A percentile compares a stretch with the other conserved stretches of the same genome.
Evolutionary conservation across 2,797 vertebrate species (phyloP).

Genomic region (Cottoperca gobio): DNA sequence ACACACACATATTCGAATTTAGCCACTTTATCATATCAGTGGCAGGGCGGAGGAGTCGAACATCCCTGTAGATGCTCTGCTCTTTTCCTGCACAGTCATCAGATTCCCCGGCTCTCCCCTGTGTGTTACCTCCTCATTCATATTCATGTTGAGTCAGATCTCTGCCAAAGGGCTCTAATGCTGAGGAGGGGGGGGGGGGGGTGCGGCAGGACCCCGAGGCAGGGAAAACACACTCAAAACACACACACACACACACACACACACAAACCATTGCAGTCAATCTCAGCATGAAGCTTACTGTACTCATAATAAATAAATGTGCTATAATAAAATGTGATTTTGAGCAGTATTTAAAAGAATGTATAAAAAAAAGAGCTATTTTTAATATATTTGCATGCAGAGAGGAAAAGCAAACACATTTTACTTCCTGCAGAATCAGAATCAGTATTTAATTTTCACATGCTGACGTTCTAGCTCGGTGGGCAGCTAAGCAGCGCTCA

Average conservation of each 20-base stretch:
- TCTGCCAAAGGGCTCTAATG: slow-evolving; percentile 63
- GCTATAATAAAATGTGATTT: too few species aligned
- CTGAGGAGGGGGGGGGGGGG: not conserved
- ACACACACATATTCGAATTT: slow-evolving; percentile 65
- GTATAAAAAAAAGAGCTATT: accelerated
- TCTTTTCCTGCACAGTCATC: slow-evolving; percentile 83
- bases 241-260: slow-evolving; percentile 27
- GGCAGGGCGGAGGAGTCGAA: slow-evolving; percentile 74
- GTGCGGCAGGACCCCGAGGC: slow-evolving; percentile 40
- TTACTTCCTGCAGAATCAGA: not conserved
- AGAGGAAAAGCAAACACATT: not conserved
- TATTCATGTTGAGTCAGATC: slow-evolving; percentile 76
- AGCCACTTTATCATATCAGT: slow-evolving; percentile 78
- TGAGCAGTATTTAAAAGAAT: not conserved
- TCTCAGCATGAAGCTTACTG: not conserved
- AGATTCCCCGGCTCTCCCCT: slow-evolving; percentile 70
- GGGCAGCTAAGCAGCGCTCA: slow-evolving; percentile 84
- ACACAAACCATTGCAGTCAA: slow-evolving; percentile 22
- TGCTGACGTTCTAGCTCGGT: slow-evolving; percentile 32
- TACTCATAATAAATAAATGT: slow-evolving; percentile 3
- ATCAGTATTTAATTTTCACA: slow-evolving; percentile 12
- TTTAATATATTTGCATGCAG: not conserved
- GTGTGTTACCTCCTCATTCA: slow-evolving; percentile 72
- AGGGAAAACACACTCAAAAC: slow-evolving; percentile 35
- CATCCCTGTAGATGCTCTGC: slow-evolving; percentile 67